phyloP scores from a whole-genome alignment of 2,113 vertebrate genomes.

The Rousettus leschenaultii region DNA sequence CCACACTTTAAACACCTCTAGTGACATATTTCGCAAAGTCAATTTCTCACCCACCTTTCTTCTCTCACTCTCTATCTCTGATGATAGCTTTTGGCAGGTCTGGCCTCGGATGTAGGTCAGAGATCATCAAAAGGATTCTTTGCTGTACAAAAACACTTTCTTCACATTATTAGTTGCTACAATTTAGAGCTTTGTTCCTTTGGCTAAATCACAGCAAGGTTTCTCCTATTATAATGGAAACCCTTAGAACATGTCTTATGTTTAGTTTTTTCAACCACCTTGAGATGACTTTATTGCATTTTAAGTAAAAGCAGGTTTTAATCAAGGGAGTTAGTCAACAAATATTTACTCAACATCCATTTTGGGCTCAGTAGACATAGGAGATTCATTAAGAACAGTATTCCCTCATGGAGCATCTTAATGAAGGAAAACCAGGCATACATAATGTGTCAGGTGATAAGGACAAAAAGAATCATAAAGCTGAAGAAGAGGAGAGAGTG shows the following conservation, averaged over 20 bases:
- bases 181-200: not conserved
- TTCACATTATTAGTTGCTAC: not conserved
- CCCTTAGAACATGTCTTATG: not conserved
- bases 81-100: not conserved
- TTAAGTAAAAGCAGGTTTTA: conserved; percentile 25
- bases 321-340: conserved; percentile 22
- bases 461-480: not conserved
- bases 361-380: not conserved
- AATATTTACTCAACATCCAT: not conserved
- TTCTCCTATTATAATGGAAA: conserved; percentile 1
- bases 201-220: not conserved
- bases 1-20: not conserved
- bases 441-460: not conserved
- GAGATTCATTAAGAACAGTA: not conserved
- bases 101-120: not conserved
- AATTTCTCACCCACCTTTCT: not conserved
- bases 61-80: not conserved
- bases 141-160: not conserved
- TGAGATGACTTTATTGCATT: not conserved
- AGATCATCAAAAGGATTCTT: conserved; percentile 10
- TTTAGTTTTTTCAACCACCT: not conserved
- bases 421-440: not conserved
- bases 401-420: not conserved
- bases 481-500: not conserved
- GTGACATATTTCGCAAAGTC: not conserved